Percentiles rank a stretch among this genome's conserved stretches.
Evolutionary conservation across 2,888 invertebrate species (phyloP).

Genomic region (Epinotia ramella): DNA sequence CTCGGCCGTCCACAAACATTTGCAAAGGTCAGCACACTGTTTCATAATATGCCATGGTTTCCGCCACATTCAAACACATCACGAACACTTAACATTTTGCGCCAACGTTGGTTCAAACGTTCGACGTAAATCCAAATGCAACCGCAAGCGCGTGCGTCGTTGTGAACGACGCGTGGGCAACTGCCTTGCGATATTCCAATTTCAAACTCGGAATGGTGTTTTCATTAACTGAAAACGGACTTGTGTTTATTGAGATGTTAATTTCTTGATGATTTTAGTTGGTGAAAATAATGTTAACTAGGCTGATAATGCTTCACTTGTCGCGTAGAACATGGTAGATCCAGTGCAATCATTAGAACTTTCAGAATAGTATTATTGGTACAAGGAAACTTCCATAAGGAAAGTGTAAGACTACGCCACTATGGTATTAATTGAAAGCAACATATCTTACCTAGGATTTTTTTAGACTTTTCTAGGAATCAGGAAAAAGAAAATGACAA

Average conservation of each 20-base stretch:
- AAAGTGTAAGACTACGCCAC: no score
- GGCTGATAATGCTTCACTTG: not conserved
- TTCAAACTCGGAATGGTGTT: slow-evolving; percentile 53
- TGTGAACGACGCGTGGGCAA: slow-evolving; percentile 58
- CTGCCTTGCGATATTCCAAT: slow-evolving; percentile 61
- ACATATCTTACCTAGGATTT: no score
- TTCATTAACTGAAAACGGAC: slow-evolving; percentile 57
- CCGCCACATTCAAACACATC: slow-evolving; percentile 71
- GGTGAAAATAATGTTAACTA: slow-evolving; percentile 3
- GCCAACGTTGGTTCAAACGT: slow-evolving; percentile 66
- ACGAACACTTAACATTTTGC: slow-evolving; percentile 59
- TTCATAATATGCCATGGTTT: slow-evolving; percentile 68
- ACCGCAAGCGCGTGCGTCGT: slow-evolving; percentile 69
- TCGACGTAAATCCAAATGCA: slow-evolving; percentile 64
- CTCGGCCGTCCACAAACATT: slow-evolving; percentile 82
- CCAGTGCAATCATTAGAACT: not conserved
- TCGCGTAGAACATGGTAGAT: no score
- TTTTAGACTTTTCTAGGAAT: no score
- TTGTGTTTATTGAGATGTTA: slow-evolving; percentile 28
- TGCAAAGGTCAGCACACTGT: slow-evolving; percentile 65
- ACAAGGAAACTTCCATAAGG: no score
- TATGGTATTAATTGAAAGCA: no score
- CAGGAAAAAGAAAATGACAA: no score
- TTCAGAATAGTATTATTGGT: not conserved
- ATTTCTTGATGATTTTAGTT: slow-evolving; percentile 7